A percentile compares a stretch with the other conserved stretches of the same genome.
These are phyloP conservation scores for Pangasianodon hypophthalmus DNA, from an alignment of 2,113 vertebrate genomes.

Conservation along the genomic window DNA sequence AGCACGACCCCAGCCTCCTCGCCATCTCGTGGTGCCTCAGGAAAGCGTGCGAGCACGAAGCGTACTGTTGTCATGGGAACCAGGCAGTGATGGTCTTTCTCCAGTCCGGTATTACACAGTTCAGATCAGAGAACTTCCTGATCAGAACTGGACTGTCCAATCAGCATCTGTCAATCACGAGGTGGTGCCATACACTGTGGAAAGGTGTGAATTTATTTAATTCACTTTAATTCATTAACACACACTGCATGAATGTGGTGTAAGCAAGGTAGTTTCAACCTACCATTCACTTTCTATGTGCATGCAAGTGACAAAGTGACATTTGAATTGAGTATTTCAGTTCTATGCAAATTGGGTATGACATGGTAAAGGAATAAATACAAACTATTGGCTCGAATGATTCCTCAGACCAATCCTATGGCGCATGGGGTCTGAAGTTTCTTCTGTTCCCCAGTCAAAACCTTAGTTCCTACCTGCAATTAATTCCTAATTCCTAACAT, in stretches of 20 bases:
- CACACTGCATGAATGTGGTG: background rate
- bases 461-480: background rate
- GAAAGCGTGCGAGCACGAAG: slow-evolving; percentile 78
- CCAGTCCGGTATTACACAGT: slow-evolving; percentile 93
- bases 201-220: slow-evolving; percentile 74
- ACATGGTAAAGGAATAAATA: background rate
- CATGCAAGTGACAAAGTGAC: background rate
- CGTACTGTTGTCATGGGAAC: slow-evolving; percentile 92
- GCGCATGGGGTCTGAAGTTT: background rate
- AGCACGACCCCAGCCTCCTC: slow-evolving; percentile 88
- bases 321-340: background rate
- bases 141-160: slow-evolving; percentile 84
- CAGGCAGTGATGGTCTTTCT: slow-evolving; percentile 93
- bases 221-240: background rate
- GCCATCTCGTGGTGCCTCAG: slow-evolving; percentile 80
- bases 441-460: background rate
- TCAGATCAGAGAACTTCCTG: slow-evolving; percentile 88
- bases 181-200: slow-evolving; percentile 81
- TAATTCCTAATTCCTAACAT: background rate
- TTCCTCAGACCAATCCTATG: background rate
- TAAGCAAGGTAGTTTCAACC: background rate
- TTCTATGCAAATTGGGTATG: background rate
- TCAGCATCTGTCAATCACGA: slow-evolving; percentile 84
- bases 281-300: background rate
- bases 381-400: background rate